Base-by-base conservation (phyloP, 2,113 vertebrate genomes). In the Desmodus rotundus region DNA sequence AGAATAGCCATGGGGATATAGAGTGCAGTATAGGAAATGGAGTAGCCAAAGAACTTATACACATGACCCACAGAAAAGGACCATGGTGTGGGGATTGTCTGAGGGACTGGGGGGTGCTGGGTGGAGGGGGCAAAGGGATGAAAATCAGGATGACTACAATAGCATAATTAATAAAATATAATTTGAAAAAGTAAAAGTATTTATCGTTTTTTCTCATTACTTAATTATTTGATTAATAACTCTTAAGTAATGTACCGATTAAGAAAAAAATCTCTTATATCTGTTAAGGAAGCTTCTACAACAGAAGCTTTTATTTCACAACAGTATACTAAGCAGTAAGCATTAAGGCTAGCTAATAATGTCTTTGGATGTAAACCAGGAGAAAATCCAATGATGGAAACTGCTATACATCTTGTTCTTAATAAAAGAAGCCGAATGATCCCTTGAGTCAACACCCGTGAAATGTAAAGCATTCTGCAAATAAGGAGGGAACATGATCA, bases 301-400 rank as follows among this genome's bases (percentile, higher is more conserved):
- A 67, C 67, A 86, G 78, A 47, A 91, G 88, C 81, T 94, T 94
- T 94, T 95, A 95, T 92, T 94, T 97, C 63, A 14, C 92, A 88
- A 90, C 47, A 82, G 19, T 54, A 58, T 93, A 90, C 81, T 77
- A 92, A 95, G 68, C 93, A 92, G 84, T 50, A 80, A 92, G 50
- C 93, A 94, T 93, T 89, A 77, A 87, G 95, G n/a, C 31, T 80
- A 63, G 36, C 86, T 94, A 84, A 87, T 88, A 74, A 86, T 50
- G 84, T 84, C 93, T 96, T 95, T 96, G 96, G 95, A 95, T 89
- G 33, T 91, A 93, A 95, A 94, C 91, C 91, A 91, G 89, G 58
- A 97, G 94, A 80, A 88, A 95, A 95, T 65, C 61, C 82, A 95
- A n/a, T 93, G 90, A 93, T 95, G 77, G 88, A 94, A 95, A 96